phyloP scores from a whole-genome alignment of 1,140 invertebrate genomes.

The Polypedilum pembai region DNA sequence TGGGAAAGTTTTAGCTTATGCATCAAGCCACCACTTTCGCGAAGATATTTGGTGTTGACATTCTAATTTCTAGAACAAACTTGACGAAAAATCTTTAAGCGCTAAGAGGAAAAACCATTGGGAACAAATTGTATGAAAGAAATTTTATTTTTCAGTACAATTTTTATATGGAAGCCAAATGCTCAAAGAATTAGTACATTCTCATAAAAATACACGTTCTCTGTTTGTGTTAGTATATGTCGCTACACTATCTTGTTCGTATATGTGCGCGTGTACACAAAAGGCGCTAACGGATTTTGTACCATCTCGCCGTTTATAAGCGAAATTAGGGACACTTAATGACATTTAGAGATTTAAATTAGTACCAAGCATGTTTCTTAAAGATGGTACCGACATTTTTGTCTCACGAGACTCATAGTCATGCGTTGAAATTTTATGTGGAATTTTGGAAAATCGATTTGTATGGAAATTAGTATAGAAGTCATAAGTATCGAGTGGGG shows the following conservation, averaged over 20 bases:
- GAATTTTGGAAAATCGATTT: conserved; percentile 18
- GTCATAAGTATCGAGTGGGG: not conserved
- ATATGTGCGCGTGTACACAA: not conserved
- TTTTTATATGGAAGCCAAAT: conserved; percentile 5
- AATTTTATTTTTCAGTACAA: conserved; percentile 14
- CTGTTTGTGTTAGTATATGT: not conserved
- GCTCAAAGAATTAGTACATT: not conserved
- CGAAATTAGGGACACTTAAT: not conserved
- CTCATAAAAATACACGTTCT: not conserved
- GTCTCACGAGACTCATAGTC: not conserved
- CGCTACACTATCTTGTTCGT: not conserved
- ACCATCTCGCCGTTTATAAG: not conserved
- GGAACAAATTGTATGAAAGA: conserved; percentile 9
- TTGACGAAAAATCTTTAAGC: conserved; percentile 18
- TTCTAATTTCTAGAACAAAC: conserved; percentile 12
- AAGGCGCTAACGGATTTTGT: conserved; percentile 4
- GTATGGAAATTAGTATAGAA: not conserved
- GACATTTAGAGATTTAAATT: not conserved
- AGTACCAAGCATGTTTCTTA: not conserved
- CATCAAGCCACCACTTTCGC: not conserved
- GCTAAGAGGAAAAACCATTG: conserved; percentile 8
- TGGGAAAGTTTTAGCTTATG: not conserved
- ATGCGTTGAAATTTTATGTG: conserved; percentile 4
- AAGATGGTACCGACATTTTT: not conserved
- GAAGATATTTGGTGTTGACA: conserved; percentile 16